Evolutionary conservation across 2,888 invertebrate species (phyloP), one percentile per base, ranked within the genome.

Genomic region (Caenorhabditis plicata): DNA sequence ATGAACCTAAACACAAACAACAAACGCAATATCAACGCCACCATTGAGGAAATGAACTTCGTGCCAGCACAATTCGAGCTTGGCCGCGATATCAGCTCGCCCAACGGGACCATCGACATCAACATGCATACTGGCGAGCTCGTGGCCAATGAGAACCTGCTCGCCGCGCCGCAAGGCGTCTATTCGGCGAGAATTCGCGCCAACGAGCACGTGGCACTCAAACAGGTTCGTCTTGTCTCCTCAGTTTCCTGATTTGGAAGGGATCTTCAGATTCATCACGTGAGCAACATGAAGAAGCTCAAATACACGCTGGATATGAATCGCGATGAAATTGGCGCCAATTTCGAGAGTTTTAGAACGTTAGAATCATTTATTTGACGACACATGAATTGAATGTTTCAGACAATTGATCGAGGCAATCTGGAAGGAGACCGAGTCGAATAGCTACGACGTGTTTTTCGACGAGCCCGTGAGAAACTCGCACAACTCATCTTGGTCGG

Each of bases 241-340:
- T 35, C 17, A 35, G 19, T 4, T 17, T 20, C 11, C 15, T n/a
- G 11, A 25, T 38, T 25, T n/a, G n/a, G n/a, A n/a, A n/a, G n/a
- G n/a, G n/a, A n/a, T 35, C 36, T 58, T 26, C 33, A 65, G 38
- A 41, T 67, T 15, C 64, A 69, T 27, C 64, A 57, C 26, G 43
- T 69, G 13, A 44, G 54, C 27, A 41, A 57, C 26, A 44, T 61
- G 1, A 42, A 58, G 32, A 62, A 63, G 27, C 53, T 71, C 8
- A 42, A 57, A 15, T 68, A 66, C 25, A 45, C 64, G 5, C 41
- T 68, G 19, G 64, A 57, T 3, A 57, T 63, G 62, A 45, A 57
- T 0, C 20, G 38, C 3, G 64, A 68, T 31, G 58, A 63, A 22
- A 57, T 61, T 26, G 70, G 68, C 13, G 57, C 64, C 5, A 66